A percentile compares a stretch with the other conserved stretches of the same genome.
These are phyloP conservation scores for Oligia latruncula DNA, from an alignment of 2,888 invertebrate genomes.

Conservation along the genomic window DNA sequence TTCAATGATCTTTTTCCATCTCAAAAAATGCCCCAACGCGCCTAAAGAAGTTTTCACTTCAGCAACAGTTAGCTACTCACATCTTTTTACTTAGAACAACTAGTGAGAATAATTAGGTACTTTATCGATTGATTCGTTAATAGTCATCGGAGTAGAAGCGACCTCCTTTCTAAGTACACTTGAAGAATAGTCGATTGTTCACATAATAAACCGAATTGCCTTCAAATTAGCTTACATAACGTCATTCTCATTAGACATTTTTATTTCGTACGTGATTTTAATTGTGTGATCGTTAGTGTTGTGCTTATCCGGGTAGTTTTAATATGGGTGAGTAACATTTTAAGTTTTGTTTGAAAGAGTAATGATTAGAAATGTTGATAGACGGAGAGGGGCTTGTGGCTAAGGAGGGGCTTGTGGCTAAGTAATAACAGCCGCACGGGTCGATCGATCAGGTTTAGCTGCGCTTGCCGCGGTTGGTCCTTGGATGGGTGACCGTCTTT, in stretches of 20 bases:
- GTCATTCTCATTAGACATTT: slow-evolving; percentile 37
- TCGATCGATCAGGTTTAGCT: too few species aligned
- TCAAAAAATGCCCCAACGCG: too few species aligned
- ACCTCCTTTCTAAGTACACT: slow-evolving; percentile 59
- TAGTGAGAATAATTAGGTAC: slow-evolving; percentile 7
- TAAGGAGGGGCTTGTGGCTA: too few species aligned
- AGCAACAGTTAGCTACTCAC: not conserved
- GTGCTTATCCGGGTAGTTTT: not conserved
- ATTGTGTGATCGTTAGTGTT: not conserved
- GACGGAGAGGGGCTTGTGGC: too few species aligned
- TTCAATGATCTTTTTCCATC: too few species aligned
- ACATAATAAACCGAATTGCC: slow-evolving; percentile 59
- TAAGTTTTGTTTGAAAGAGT: not conserved
- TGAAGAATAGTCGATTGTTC: slow-evolving; percentile 59
- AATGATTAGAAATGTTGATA: not conserved
- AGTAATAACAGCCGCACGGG: too few species aligned
- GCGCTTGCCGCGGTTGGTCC: too few species aligned
- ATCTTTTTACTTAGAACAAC: not conserved
- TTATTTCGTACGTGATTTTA: slow-evolving; percentile 34
- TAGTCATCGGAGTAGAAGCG: slow-evolving; percentile 20
- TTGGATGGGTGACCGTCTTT: too few species aligned
- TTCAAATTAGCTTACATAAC: slow-evolving; percentile 63
- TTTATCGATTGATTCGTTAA: slow-evolving; percentile 28
- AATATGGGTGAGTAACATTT: not conserved
- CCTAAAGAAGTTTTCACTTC: too few species aligned